Conservation (phyloP, 2,797 vertebrate genomes). For the Pachyuromys duprasi region DNA sequence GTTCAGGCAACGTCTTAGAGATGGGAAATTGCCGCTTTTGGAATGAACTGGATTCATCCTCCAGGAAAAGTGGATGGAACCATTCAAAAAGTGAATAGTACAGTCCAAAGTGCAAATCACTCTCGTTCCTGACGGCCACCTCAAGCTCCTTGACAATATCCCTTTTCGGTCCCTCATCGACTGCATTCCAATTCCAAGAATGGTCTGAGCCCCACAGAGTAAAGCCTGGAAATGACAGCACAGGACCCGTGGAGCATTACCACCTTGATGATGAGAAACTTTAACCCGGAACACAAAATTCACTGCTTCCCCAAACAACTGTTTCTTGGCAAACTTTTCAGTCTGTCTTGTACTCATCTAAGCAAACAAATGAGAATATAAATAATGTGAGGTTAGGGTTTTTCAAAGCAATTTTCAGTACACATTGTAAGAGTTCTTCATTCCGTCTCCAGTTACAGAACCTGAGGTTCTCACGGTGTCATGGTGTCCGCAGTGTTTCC, state of each 20-base stretch:
- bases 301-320: neutral
- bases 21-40: slow-evolving; percentile 90
- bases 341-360: neutral
- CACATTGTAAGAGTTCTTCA: neutral
- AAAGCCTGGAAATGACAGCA: slow-evolving; percentile 89
- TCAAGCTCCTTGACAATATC: slow-evolving; percentile 94
- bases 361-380: slow-evolving; percentile 5
- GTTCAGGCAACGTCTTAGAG: slow-evolving; percentile 94
- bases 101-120: slow-evolving; percentile 92
- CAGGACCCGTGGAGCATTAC: neutral
- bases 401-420: neutral
- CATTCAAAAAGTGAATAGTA: slow-evolving; percentile 99
- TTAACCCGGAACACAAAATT: neutral
- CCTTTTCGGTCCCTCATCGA: slow-evolving; percentile 92
- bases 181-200: slow-evolving; percentile 98
- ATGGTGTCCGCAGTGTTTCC: neutral
- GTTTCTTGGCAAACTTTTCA: neutral
- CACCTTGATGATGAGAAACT: no score
- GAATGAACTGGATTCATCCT: slow-evolving; percentile 89
- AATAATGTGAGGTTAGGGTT: neutral
- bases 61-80: slow-evolving; percentile 94
- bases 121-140: slow-evolving; percentile 88
- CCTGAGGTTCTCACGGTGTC: neutral
- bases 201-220: slow-evolving; percentile 95
- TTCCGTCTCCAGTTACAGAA: neutral